phyloP scores from a whole-genome alignment of 2,113 vertebrate genomes.

The Plecturocebus donacophilus region DNA sequence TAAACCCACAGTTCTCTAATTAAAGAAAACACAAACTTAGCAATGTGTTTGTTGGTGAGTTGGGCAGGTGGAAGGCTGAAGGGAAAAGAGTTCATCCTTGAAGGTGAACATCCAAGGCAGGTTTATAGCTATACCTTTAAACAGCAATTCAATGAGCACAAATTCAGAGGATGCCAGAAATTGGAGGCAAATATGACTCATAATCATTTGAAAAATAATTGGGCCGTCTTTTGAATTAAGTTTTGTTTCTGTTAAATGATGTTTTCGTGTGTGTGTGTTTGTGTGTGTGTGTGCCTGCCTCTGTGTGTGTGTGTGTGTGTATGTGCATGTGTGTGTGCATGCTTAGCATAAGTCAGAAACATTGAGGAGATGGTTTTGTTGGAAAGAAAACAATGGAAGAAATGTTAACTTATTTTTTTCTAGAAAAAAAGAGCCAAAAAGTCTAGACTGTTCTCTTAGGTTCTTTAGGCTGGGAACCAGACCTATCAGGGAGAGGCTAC shows the following conservation, averaged over 20 bases:
- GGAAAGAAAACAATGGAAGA: neutral
- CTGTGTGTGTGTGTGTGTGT: neutral
- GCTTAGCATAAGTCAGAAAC: neutral
- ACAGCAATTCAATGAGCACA: neutral
- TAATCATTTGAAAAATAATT: constrained; percentile 24
- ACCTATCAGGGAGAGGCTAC: neutral
- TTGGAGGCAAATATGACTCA: constrained; percentile 10
- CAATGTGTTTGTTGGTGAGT: neutral
- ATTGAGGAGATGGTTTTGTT: neutral
- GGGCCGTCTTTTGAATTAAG: neutral
- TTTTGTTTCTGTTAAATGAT: constrained; percentile 22
- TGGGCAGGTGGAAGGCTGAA: neutral
- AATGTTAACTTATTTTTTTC: neutral
- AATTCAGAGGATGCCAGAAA: neutral
- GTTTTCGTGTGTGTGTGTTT: neutral
- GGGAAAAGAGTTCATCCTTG: neutral
- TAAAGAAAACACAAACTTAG: constrained; percentile 49
- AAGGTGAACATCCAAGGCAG: no score
- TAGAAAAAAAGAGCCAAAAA: neutral
- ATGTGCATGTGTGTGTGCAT: neutral
- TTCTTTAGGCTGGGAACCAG: neutral
- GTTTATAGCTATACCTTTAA: constrained; percentile 1
- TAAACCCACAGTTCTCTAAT: neutral
- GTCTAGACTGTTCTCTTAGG: neutral
- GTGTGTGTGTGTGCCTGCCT: neutral